Evolutionary conservation across 1,140 invertebrate genomes (phyloP), one percentile per base, ranked within the genome.

Genomic region (Dreissena polymorpha): DNA sequence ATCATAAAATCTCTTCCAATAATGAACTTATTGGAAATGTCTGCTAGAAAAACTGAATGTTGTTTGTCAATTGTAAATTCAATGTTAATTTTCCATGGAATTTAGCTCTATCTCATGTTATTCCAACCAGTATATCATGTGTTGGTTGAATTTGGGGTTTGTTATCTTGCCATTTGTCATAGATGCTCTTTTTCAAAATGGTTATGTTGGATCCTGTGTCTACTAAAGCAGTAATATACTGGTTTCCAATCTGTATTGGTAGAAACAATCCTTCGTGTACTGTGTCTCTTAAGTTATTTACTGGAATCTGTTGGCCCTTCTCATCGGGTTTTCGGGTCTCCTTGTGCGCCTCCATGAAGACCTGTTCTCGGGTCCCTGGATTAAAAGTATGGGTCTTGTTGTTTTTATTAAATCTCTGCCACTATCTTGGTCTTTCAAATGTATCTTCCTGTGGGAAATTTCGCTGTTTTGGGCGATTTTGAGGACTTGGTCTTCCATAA

Each of bases 121-220:
- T 55, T 53, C 51, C 69, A 21, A 71, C 50, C 49, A 71, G 13
- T 18, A 53, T 71, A 10, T 21, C 69, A 71, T 71, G 27, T 10
- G 55, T 13, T 18, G 69, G 69, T n/a, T 53, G 23, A 21, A 71
- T 71, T 71, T 71, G 49, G 55, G 69, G 69, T 53, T 53, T 53
- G n/a, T 49, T 53, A 16, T 53, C 49, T n/a, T 49, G 49, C 69
- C 69, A 71, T 51, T 51, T 71, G 14, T 71, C 49, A 12, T 39
- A 39, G 23, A 71, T 39, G 25, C 49, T 71, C 13, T 51, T 71
- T 53, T 68, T 57, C 60, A 74, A 27, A 13, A 74, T 55, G 16
- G 71, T 72, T 51, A 51, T 51, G 25, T 72, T 72, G 21, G 70
- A 72, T 55, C 70, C 70, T 53, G 70, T 72, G 25, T 72, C 70